A percentile compares a stretch with the other conserved stretches of the same genome.
Conservation (phyloP, 2,888 invertebrate species). For the Exephanes ischioxanthus region DNA sequence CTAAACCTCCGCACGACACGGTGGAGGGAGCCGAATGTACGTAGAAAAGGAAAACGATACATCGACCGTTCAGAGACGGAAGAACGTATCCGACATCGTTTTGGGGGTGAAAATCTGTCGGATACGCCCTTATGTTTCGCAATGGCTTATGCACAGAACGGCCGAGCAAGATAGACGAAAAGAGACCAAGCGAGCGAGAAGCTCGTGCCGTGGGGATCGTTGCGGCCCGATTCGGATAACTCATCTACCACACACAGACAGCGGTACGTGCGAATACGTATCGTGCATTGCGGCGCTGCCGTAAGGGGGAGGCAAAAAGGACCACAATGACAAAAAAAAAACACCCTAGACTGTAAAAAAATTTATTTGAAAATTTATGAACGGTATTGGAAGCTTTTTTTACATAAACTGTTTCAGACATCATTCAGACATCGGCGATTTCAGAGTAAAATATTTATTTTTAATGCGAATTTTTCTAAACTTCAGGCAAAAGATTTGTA, state of each 20-base stretch:
- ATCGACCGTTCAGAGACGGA: slow-evolving; percentile 1
- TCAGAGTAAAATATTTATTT: too few relatives aligned
- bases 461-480: too few relatives aligned
- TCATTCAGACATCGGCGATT: too few relatives aligned
- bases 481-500: too few relatives aligned
- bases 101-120: background rate
- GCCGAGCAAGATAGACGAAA: background rate
- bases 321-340: background rate
- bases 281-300: background rate
- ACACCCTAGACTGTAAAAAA: background rate
- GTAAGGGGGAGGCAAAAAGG: background rate
- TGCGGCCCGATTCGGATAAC: background rate
- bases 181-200: slow-evolving; percentile 37
- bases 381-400: background rate
- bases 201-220: slow-evolving; percentile 20
- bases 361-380: background rate
- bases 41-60: slow-evolving; percentile 26
- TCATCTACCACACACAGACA: background rate
- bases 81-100: background rate
- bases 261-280: background rate
- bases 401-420: background rate
- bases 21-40: background rate
- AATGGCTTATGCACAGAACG: background rate
- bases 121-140: background rate
- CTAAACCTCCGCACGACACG: background rate